Percentiles rank a stretch among this genome's conserved stretches.
Conservation (phyloP, 2,888 invertebrate genomes). For the Hesperia comma region DNA sequence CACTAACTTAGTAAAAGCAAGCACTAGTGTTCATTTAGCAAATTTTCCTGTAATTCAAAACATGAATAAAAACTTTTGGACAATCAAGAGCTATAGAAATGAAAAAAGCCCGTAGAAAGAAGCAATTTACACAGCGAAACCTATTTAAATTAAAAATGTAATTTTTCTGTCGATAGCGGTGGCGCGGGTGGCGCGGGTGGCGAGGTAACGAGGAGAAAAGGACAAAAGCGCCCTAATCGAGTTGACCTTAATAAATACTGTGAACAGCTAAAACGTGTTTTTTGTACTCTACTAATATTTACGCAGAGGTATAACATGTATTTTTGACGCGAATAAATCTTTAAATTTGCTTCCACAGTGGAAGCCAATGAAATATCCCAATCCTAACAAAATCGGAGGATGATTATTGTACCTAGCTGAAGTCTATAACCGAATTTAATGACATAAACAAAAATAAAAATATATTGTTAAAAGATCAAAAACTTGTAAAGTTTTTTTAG, state of each 20-base stretch:
- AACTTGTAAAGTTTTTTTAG: too few relatives aligned
- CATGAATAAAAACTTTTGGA: too few relatives aligned
- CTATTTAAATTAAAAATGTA: constrained; percentile 6
- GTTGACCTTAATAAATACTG: neutral
- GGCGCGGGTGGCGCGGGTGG: neutral
- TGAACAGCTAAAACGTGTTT: neutral
- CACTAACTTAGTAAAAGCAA: too few relatives aligned
- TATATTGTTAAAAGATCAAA: neutral
- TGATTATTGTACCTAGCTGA: neutral
- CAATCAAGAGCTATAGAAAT: too few relatives aligned
- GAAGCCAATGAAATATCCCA: neutral
- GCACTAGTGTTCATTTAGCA: too few relatives aligned
- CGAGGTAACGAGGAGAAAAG: neutral
- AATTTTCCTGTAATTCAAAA: too few relatives aligned
- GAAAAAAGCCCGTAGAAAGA: neutral
- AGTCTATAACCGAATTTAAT: too few relatives aligned
- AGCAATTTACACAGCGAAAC: neutral
- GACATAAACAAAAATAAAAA: too few relatives aligned
- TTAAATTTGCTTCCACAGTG: too few relatives aligned
- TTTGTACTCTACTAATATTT: neutral
- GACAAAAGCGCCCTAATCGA: neutral
- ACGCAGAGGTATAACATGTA: neutral
- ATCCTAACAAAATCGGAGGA: neutral
- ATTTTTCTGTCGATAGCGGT: constrained; percentile 2
- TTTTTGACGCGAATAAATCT: neutral